These are phyloP conservation scores for Ahaetulla prasina DNA, from an alignment of 2,113 vertebrate species.

Conservation along the genomic window DNA sequence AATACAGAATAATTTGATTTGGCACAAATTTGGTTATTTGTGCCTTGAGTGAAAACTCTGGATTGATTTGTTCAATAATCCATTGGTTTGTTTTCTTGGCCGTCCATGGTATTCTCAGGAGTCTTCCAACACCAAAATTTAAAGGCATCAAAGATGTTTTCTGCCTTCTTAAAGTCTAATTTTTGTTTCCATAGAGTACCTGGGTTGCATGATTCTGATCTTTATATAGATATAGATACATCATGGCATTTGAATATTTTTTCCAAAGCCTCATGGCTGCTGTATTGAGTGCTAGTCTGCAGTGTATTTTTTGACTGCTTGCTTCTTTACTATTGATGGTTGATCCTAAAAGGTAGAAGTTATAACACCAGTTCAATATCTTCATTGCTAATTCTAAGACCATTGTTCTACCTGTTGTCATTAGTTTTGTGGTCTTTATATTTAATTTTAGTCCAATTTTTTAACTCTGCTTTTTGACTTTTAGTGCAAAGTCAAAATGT, in stretches of 20 bases:
- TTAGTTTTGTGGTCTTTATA: not conserved
- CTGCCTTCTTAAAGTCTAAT: not conserved
- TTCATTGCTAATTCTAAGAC: no score
- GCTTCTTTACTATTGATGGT: not conserved
- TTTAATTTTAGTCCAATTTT: not conserved
- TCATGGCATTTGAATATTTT: not conserved
- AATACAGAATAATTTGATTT: not conserved
- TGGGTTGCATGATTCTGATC: not conserved
- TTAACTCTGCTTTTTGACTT: not conserved
- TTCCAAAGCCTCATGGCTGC: not conserved
- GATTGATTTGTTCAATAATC: not conserved
- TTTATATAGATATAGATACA: not conserved
- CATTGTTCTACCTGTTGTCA: not conserved
- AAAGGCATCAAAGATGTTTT: not conserved
- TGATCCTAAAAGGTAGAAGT: not conserved
- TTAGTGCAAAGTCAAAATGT: not conserved
- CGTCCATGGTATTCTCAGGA: not conserved
- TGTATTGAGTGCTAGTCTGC: not conserved
- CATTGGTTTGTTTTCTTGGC: not conserved
- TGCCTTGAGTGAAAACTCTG: not conserved
- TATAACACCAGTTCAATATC: not conserved
- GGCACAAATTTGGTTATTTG: not conserved
- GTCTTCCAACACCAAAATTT: not conserved
- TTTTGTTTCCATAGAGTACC: not conserved
- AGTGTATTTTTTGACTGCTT: not conserved